Base-by-base conservation (phyloP, 2,113 vertebrate genomes). In the Hyaena hyaena region DNA sequence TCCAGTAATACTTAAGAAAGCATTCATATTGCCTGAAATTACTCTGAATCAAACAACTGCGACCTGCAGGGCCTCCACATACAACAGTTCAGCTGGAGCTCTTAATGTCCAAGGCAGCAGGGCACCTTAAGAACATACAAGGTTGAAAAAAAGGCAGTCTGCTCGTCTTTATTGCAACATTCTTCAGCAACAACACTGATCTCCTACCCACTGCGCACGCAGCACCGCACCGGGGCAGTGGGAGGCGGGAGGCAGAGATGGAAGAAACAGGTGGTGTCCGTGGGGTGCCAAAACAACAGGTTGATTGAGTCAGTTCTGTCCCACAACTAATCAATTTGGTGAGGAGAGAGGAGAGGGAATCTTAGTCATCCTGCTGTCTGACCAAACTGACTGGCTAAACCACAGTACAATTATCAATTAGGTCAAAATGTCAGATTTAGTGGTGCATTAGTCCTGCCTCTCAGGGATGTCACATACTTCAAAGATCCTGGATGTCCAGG, bases 1-100 rank as follows among this genome's bases (percentile, higher is more conserved):
- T 98, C 97, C 97, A 97, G 31, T 79, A 96, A 90, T 95, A 93
- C 97, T 98, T 97, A 88, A 93, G 96, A 93, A 96, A 96, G 97
- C 93, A 95, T 96, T 96, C 96, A 90, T 81, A 94, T 90, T 86
- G 97, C 94, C 93, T 96, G 94, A 96, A 96, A 97, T 97, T 89
- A 90, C 93, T 96, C 96, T 66, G 92, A 93, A 96, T 82, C 92
- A 58, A 96, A 92, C 85, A 86, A 90, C 93, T 45, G n/a, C 92
- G 90, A 88, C 81, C 94, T 63, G 55, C 82, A 50, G 88, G 77
- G 84, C 88, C 82, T 90, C 71, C 69, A 55, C 83, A 71, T 4
- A 81, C 35, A 69, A 80, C 88, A 39, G 35, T 63, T 95, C 89
- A 89, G 90, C 90, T 66, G 90, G 74, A 97, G 55, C 77, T 45